phyloP scores from a whole-genome alignment of 1,140 invertebrate genomes.

The Delia radicum region DNA sequence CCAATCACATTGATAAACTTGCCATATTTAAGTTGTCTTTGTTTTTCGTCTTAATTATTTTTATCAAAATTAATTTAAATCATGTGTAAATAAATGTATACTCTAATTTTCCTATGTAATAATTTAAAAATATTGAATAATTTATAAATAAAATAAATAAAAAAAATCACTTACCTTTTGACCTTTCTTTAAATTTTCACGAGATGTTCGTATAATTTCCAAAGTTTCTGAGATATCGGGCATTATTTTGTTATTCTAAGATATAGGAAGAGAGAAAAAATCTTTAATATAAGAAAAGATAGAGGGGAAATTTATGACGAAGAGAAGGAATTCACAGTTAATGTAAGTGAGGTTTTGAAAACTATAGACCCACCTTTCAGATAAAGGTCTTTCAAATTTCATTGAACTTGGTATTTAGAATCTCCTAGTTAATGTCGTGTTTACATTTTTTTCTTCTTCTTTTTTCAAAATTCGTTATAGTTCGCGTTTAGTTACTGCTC shows the following conservation, averaged over 20 bases:
- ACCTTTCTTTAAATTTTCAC: constrained; percentile 18
- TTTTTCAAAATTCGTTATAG: no score
- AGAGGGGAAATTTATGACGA: no score
- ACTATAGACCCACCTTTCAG: no score
- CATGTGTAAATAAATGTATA: neutral
- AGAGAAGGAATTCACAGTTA: no score
- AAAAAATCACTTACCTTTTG: constrained; percentile 31
- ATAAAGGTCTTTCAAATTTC: no score
- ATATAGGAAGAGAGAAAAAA: neutral
- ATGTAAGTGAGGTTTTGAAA: no score
- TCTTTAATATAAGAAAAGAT: no score
- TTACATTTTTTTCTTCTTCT: no score
- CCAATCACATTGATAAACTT: constrained; percentile 31
- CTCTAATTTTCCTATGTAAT: neutral
- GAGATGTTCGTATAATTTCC: constrained; percentile 21
- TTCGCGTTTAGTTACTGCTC: no score
- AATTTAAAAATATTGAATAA: neutral
- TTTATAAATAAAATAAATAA: neutral
- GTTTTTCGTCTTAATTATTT: neutral
- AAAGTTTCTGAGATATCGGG: constrained; percentile 24
- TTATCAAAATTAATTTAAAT: neutral
- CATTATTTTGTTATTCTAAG: constrained; percentile 25
- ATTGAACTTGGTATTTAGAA: no score
- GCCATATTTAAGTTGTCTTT: constrained; percentile 44
- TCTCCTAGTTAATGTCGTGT: no score